Base-by-base conservation (phyloP, 1,140 invertebrate genomes). In the Pentalonia nigronervosa region DNA sequence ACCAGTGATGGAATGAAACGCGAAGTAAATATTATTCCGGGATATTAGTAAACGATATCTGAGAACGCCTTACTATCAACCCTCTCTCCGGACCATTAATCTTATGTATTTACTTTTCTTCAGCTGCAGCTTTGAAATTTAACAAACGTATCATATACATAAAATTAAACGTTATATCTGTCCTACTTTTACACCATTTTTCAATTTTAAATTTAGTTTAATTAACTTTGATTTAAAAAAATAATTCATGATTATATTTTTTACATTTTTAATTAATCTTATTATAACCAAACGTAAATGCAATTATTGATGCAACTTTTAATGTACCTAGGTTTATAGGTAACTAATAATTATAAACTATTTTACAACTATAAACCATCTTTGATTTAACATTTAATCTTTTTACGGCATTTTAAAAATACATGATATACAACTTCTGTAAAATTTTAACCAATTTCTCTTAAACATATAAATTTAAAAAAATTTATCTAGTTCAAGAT, bases 31-130 rank as follows among this genome's bases (percentile, higher is more conserved):
- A 93, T 91, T 91, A 91, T 84, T 93, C 36, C 36, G 23, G 47
- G 76, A 92, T 93, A 84, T 93, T 93, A 93, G 81, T 84, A 86
- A 92, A 83, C 76, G 91, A 92, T 93, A 93, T 93, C 45, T 50
- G 47, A 53, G 81, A 48, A 93, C 48, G 81, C 45, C 48, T 93
- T 48, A 56, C 91, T 93, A 86, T 93, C 91, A 92, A 93, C 91
- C 81, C 48, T 86, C 91, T 93, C 45, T 93, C 48, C 91, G 30
- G 76, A 93, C 81, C 81, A 93, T 93, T 93, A 93, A 93, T 93
- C 91, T 93, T 86, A 53, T 86, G n/a, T 81, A 91, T 48, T 67
- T 83, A 83, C 67, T 83, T 91, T 91, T 91, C 67, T 36, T 83
- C 21, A 6, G 67, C n/a, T 83, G 41, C 30, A n/a, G n/a, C n/a